Evolutionary conservation across 2,888 invertebrate species (phyloP).

Genomic region (Taenaris catops): DNA sequence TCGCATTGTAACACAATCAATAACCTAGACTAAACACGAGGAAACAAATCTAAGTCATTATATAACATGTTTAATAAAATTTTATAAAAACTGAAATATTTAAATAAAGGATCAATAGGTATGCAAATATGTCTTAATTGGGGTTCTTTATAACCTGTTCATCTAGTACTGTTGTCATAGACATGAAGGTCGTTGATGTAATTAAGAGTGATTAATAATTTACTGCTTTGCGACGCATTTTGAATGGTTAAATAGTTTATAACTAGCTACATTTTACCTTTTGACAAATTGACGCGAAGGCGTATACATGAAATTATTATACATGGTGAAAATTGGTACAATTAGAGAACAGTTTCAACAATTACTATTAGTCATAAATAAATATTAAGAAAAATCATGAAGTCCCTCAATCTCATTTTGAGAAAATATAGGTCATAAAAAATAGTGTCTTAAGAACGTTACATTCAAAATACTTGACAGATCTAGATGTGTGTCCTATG

Average conservation of each 20-base stretch:
- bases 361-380: no score
- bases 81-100: conserved; percentile 12
- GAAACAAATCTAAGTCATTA: background rate
- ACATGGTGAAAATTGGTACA: no score
- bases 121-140: conserved; percentile 27
- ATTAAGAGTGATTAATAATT: conserved; percentile 26
- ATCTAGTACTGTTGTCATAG: conserved; percentile 20
- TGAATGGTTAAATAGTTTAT: conserved; percentile 9
- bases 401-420: no score
- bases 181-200: conserved; percentile 24
- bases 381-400: no score
- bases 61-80: background rate
- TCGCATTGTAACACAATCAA: no score
- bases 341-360: no score
- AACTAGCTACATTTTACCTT: background rate
- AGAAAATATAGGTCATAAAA: no score
- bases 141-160: conserved; percentile 24
- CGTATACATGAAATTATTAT: no score
- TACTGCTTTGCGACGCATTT: conserved; percentile 22
- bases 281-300: no score
- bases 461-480: no score
- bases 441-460: no score
- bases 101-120: conserved; percentile 17
- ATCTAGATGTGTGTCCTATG: no score
- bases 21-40: background rate